These are phyloP conservation scores for Mobula birostris DNA, from an alignment of 2,113 vertebrate genomes.

Conservation along the genomic window DNA sequence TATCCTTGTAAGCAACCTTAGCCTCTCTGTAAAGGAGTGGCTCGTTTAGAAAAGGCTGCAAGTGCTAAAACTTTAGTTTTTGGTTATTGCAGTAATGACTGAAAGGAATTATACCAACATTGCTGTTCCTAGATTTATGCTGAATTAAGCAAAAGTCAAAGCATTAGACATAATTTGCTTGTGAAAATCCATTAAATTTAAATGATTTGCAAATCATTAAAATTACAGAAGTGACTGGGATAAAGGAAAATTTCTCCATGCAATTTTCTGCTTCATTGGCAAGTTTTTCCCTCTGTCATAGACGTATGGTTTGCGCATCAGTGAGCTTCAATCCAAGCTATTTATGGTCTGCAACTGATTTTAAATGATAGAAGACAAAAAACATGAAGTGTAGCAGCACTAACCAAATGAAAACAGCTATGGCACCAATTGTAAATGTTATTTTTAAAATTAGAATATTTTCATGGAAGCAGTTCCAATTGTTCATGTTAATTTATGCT, in stretches of 20 bases:
- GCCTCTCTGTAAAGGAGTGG: background rate
- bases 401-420: background rate
- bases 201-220: background rate
- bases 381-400: background rate
- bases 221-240: background rate
- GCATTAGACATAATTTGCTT: background rate
- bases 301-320: background rate
- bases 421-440: conserved; percentile 6
- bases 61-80: background rate
- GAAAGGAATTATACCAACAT: background rate
- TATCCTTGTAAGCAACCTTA: background rate
- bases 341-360: background rate
- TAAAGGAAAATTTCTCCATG: background rate
- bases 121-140: background rate
- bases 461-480: background rate
- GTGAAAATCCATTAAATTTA: background rate
- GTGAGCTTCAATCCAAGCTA: background rate
- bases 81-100: background rate
- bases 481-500: background rate
- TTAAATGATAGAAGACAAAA: background rate
- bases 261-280: background rate
- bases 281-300: background rate
- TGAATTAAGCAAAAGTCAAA: background rate
- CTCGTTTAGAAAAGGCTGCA: background rate
- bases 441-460: conserved; percentile 3